These are phyloP conservation scores for Drosophila tripunctata DNA, from an alignment of 2,888 invertebrate species.

Conservation along the genomic window DNA sequence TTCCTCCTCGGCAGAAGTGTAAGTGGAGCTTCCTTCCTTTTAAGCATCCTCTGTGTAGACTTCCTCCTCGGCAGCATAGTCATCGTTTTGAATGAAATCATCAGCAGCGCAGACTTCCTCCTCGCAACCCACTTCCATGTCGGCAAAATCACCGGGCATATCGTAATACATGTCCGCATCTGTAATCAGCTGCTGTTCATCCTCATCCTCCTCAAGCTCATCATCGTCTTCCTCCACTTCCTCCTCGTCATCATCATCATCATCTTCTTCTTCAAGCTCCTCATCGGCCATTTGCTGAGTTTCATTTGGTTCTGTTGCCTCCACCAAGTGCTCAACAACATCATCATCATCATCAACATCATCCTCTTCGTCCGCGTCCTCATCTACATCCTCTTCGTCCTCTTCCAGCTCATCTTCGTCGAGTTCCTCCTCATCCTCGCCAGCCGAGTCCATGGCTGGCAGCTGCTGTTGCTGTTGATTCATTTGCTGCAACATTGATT, in stretches of 20 bases:
- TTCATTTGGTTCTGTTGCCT: background rate
- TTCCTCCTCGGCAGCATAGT: slow-evolving; percentile 74
- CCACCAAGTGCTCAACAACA: background rate
- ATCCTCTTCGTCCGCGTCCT: slow-evolving; percentile 7
- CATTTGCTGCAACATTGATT: slow-evolving; percentile 70
- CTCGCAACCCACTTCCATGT: slow-evolving; percentile 66
- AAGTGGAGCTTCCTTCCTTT: background rate
- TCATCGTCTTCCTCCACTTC: background rate
- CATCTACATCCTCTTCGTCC: slow-evolving; percentile 26
- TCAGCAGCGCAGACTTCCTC: slow-evolving; percentile 64
- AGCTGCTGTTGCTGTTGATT: slow-evolving; percentile 58
- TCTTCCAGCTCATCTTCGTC: slow-evolving; percentile 47
- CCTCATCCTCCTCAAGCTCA: slow-evolving; percentile 9
- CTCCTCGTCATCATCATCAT: background rate
- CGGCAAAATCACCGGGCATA: slow-evolving; percentile 59
- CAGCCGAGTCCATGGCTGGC: slow-evolving; percentile 65
- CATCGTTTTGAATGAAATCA: slow-evolving; percentile 53
- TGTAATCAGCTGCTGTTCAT: slow-evolving; percentile 6
- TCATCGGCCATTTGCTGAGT: background rate
- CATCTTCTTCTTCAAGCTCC: slow-evolving; percentile 3
- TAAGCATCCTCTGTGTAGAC: slow-evolving; percentile 66
- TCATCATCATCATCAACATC: slow-evolving; percentile 20
- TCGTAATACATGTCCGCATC: slow-evolving; percentile 22
- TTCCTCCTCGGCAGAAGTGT: slow-evolving; percentile 78
- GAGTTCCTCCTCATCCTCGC: slow-evolving; percentile 66